Evolutionary conservation across 2,888 invertebrate species (phyloP), one percentile per base, ranked within the genome.

Genomic region (Noctua pronuba): DNA sequence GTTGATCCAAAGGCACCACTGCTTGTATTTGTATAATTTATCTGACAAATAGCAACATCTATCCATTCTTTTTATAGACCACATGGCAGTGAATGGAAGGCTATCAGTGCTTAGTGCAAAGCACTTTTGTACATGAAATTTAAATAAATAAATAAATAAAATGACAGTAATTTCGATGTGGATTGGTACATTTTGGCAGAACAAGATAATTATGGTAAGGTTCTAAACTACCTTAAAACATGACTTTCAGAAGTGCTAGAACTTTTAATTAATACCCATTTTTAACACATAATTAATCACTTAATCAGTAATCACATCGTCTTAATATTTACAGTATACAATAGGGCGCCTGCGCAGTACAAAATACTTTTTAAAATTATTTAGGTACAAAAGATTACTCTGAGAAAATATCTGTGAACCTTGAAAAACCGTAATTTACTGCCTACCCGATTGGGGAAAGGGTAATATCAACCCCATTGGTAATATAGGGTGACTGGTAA

Each of bases 181-280:
- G 52, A 11, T 55, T 55, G 52, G 52, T 55, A n/a, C 52, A 11
- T 55, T 55, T 55, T 55, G 52, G 52, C 24, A 55, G 13, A n/a
- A 55, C 55, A 13, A n/a, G 5, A 55, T 5, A 55, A n/a, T 13
- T 55, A 73, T 7, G 24, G 35, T 6, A 13, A 76, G 76, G 77
- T 68, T 68, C 68, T 68, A 77, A 69, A 68, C 68, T 68, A 68
- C 46, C 2, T n/a, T 52, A 62, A 76, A 77, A 77, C 31, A 41
- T 10, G 18, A 21, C 18, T 41, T 60, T 69, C 49, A 73, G 55
- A 66, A 69, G 49, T 75, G n/a, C 68, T 80, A 69, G 21, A 75
- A 60, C 49, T 58, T 77, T 77, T 77, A 77, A 77, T 77, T 77
- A 77, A 77, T 77, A 77, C 77, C 77, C 77, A 77, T 69, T 69